Percentiles rank a stretch among this genome's conserved stretches.
phyloP scores from a whole-genome alignment of 2,113 vertebrate genomes.

The Australoheros scitulus region DNA sequence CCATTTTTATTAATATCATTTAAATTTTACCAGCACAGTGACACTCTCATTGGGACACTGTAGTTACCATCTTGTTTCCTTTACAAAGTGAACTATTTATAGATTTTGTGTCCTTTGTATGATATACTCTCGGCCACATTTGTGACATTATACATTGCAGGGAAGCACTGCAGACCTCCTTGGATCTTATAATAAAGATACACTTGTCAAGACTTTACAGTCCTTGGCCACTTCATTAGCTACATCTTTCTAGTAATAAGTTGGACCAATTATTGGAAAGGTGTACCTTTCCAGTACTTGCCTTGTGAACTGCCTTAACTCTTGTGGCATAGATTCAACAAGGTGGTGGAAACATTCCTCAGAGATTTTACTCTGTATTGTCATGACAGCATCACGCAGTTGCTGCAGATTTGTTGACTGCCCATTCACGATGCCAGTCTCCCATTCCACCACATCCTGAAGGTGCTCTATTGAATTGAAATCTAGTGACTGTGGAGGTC shows the following conservation, averaged over 20 bases:
- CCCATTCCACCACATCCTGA: neutral
- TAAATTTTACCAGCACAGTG: neutral
- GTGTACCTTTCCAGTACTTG: too few relatives aligned
- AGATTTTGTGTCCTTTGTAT: neutral
- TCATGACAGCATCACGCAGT: neutral
- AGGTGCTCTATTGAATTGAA: neutral
- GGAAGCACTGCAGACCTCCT: neutral
- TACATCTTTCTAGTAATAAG: neutral
- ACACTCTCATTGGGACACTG: neutral
- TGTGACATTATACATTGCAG: neutral
- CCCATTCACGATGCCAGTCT: neutral
- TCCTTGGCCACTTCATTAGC: neutral
- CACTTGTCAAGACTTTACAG: neutral
- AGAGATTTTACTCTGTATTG: neutral
- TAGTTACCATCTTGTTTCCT: neutral
- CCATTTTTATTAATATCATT: neutral
- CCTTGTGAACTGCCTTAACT: too few relatives aligned
- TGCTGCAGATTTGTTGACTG: neutral
- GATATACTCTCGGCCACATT: neutral
- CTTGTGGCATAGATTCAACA: too few relatives aligned
- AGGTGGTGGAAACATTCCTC: too few relatives aligned
- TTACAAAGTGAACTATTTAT: neutral
- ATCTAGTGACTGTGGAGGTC: neutral
- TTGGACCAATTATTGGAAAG: too few relatives aligned
- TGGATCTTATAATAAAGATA: neutral